Percentiles rank a stretch among this genome's conserved stretches.
Conservation (phyloP, 2,113 vertebrate species). For the Ochotona curzoniae region DNA sequence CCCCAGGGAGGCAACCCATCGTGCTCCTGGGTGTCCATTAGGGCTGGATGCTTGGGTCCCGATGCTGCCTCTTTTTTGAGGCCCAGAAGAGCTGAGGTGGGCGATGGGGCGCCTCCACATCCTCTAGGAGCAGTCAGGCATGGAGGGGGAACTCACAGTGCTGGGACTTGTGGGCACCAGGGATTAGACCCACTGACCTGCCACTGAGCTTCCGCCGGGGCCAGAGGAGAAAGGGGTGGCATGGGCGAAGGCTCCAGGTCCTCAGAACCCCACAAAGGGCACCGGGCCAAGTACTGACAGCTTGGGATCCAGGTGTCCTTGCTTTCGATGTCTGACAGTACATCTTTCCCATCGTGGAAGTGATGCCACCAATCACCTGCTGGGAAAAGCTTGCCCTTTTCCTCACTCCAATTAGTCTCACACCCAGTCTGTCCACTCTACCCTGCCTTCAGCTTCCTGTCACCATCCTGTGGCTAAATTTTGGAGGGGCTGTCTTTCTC, state of each 20-base stretch:
- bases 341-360: not conserved
- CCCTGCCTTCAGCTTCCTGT: not conserved
- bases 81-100: not conserved
- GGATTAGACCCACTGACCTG: not conserved
- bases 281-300: no score
- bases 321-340: not conserved
- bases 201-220: not conserved
- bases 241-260: not conserved
- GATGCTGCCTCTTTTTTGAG: accelerated
- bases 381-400: not conserved
- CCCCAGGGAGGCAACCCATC: not conserved
- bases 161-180: not conserved
- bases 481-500: not conserved
- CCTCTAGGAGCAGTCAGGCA: not conserved
- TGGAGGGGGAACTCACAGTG: not conserved
- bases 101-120: not conserved
- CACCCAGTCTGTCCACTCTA: not conserved
- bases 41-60: not conserved
- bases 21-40: not conserved
- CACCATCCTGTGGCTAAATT: conserved; percentile 48
- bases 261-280: not conserved
- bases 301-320: not conserved
- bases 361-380: not conserved
- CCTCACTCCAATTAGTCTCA: not conserved
- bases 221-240: no score